Evolutionary conservation across 2,113 vertebrate species (phyloP).

Genomic region (Pogona vitticeps): DNA sequence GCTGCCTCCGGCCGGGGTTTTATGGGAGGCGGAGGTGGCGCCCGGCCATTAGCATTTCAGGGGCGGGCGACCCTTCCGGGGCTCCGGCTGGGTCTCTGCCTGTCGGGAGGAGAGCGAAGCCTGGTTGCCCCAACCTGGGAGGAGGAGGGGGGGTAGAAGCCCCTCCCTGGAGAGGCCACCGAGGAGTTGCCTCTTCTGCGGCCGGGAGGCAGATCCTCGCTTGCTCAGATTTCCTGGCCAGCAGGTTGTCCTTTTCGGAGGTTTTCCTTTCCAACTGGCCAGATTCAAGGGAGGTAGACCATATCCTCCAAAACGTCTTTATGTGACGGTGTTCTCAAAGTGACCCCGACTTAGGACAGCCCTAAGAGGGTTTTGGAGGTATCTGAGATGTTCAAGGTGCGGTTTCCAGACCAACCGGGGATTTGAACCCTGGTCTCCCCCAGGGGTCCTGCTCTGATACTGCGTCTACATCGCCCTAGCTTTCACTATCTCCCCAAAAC

Average conservation of each 20-base stretch:
- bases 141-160: not conserved
- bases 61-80: not conserved
- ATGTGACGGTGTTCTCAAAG: no score
- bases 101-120: not conserved
- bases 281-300: not conserved
- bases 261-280: not conserved
- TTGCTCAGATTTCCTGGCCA: not conserved
- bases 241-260: not conserved
- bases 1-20: conserved; percentile 40
- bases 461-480: no score
- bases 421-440: no score
- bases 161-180: not conserved
- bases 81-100: not conserved
- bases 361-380: no score
- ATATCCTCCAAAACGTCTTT: no score
- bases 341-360: no score
- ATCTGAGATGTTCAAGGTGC: no score
- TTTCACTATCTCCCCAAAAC: no score
- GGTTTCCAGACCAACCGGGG: no score
- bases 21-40: conserved; percentile 50
- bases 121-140: not conserved
- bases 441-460: no score
- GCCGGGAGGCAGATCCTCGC: not conserved
- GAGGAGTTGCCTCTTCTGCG: not conserved
- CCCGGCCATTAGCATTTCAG: conserved; percentile 55